Evolutionary conservation across 2,797 vertebrate genomes (phyloP).

Genomic region (Coilia nasus): DNA sequence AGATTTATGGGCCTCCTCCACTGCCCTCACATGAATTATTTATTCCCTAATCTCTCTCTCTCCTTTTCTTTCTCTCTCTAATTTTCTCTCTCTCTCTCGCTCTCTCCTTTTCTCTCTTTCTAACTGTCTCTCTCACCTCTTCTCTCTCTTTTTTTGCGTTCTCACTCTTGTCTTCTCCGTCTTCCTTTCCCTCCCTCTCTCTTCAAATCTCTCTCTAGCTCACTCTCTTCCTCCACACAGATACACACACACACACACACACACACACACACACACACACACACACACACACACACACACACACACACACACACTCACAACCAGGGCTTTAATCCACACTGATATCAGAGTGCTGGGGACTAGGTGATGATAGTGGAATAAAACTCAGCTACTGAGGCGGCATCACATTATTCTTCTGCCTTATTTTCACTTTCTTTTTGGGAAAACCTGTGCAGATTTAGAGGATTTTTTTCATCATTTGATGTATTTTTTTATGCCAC

Average conservation of each 20-base stretch:
- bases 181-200: too few relatives aligned
- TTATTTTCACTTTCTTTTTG: background rate
- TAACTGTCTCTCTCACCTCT: background rate
- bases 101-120: background rate
- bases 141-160: too few relatives aligned
- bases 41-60: conserved; percentile 49
- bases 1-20: conserved; percentile 59
- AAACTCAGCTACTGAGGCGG: conserved; percentile 30
- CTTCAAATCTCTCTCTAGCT: too few relatives aligned
- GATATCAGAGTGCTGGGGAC: conserved; percentile 37
- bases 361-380: conserved; percentile 15
- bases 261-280: background rate
- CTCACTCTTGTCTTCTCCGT: too few relatives aligned
- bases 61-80: background rate
- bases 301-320: background rate
- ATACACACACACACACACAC: background rate
- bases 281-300: background rate
- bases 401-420: background rate
- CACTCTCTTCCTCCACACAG: too few relatives aligned
- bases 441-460: background rate
- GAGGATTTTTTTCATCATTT: background rate
- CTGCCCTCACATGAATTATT: conserved; percentile 58
- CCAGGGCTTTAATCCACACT: conserved; percentile 44
- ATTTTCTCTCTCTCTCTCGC: conserved; percentile 1
- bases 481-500: background rate